Evolutionary conservation across 2,113 vertebrate species (phyloP), one percentile per base, ranked within the genome.

Genomic region (Colius striatus): DNA sequence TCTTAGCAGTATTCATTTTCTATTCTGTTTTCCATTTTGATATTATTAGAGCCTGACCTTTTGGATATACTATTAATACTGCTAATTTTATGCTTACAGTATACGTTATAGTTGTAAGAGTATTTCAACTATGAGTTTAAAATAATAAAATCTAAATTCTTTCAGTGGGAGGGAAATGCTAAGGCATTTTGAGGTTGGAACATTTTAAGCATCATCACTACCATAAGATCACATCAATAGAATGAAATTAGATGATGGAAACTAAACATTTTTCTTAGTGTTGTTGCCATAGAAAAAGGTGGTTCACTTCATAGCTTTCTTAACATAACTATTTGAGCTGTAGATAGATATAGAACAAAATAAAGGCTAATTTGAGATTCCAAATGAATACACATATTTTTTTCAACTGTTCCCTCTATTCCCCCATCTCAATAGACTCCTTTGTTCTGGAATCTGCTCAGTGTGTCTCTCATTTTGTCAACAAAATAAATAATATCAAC

Each of bases 221-320:
- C 76, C 45, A 43, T 81, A 95, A 92, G 90, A 88, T 67, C 3
- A 13, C 91, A 93, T 94, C 90, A 76, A 78, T 84, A 80, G 73
- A 95, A 95, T 71, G 92, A 87, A 91, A 94, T 90, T 89, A 80
- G 78, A 78, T 90, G 58, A 61, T 87, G 57, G 45, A 91, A 94
- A 85, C 45, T 75, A 87, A 91, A 95, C 67, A 32, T 96, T 97
- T 92, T 96, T 79, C 89, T 91, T 70, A 86, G 84, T 80, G 83
- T 93, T 96, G 96, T 97, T 97, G 94, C 92, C 88, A 96, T 97
- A 97, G 95, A 95, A 97, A 97, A 92, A 95, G 62, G 70, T 94
- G 55, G 34, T 78, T 93, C 73, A 67, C 32, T 86, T 95, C 72
- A 61, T 29, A 67, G 79, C 81, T 94, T 95, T 84, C 90, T 91